Evolutionary conservation across 1,140 invertebrate species (phyloP).

Genomic region (Bilobella aurantiaca): DNA sequence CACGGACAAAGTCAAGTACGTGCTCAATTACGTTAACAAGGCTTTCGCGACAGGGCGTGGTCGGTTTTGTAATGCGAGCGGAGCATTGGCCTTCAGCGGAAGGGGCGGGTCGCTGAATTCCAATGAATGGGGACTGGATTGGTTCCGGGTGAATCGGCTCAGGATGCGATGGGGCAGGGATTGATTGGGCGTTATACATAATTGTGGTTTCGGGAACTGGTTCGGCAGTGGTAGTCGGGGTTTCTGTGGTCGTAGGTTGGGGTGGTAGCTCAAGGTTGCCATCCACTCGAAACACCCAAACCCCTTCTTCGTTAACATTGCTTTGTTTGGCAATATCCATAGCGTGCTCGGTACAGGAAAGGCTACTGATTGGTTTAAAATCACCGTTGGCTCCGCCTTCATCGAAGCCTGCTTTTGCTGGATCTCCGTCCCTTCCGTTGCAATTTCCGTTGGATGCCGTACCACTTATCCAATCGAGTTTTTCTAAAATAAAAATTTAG

Average conservation of each 20-base stretch:
- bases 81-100: too few relatives aligned
- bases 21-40: background rate
- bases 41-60: background rate
- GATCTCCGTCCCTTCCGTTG: constrained; percentile 15
- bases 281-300: background rate
- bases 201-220: too few relatives aligned
- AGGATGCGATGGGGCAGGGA: too few relatives aligned
- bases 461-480: constrained; percentile 38
- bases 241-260: too few relatives aligned
- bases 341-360: constrained; percentile 9
- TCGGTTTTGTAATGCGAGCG: too few relatives aligned
- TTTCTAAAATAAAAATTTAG: constrained; percentile 17
- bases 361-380: constrained; percentile 7
- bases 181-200: too few relatives aligned
- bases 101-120: too few relatives aligned
- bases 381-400: constrained; percentile 15
- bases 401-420: constrained; percentile 28
- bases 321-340: constrained; percentile 7
- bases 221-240: too few relatives aligned
- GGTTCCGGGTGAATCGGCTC: too few relatives aligned
- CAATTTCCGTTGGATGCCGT: constrained; percentile 33
- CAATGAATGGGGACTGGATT: too few relatives aligned
- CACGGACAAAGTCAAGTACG: background rate
- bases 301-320: background rate
- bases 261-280: background rate